These are phyloP conservation scores for Leucoptera coffeella DNA, from an alignment of 2,888 invertebrate genomes.

Conservation along the genomic window DNA sequence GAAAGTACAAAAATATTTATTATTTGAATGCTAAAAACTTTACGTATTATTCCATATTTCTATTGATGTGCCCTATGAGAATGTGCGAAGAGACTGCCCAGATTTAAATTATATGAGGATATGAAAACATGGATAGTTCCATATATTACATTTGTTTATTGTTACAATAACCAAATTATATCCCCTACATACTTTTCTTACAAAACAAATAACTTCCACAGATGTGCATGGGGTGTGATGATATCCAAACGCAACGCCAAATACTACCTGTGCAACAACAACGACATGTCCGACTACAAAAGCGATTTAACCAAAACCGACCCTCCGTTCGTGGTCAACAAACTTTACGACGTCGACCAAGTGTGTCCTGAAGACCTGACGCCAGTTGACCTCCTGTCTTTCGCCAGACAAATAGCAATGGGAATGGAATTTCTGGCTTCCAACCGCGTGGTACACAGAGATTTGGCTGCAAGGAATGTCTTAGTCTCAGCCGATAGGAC, in stretches of 20 bases:
- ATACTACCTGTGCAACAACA: conserved; percentile 30
- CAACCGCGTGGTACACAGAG: conserved; percentile 78
- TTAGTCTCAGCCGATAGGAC: conserved; percentile 71
- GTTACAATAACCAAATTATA: no score
- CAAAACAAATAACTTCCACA: no score
- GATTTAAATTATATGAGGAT: no score
- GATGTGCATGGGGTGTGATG: conserved; percentile 52
- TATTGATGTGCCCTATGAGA: no score
- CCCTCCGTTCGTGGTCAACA: conserved; percentile 37
- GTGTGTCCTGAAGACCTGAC: conserved; percentile 35
- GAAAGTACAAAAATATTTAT: no score
- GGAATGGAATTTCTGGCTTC: conserved; percentile 84
- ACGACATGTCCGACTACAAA: conserved; percentile 15
- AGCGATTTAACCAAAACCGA: conserved; percentile 14
- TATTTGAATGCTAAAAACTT: no score
- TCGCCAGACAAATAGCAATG: conserved; percentile 74
- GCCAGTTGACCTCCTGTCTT: conserved; percentile 65
- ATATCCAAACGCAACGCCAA: conserved; percentile 26
- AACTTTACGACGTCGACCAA: conserved; percentile 52
- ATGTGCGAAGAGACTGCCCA: no score
- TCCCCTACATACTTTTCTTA: no score
- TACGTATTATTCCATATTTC: no score
- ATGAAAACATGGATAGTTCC: no score
- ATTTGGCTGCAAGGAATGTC: conserved; percentile 81
- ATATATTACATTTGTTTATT: no score